These are phyloP conservation scores for Drosophila arawakana DNA, from an alignment of 1,140 invertebrate genomes.

Conservation along the genomic window DNA sequence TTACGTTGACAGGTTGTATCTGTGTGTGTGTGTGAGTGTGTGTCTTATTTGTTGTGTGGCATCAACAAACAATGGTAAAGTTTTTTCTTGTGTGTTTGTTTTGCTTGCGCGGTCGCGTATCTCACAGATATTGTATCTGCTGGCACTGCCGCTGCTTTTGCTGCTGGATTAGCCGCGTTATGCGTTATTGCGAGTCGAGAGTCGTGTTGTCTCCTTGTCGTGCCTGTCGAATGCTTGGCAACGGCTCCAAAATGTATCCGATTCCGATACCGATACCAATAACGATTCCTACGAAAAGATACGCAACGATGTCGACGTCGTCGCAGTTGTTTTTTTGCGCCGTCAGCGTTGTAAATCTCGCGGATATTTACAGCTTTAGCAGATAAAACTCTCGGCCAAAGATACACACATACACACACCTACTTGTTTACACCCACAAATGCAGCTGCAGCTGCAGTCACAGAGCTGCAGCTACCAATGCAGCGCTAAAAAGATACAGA, in stretches of 20 bases:
- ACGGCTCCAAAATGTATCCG: slow-evolving; percentile 30
- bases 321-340: slow-evolving; percentile 30
- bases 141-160: slow-evolving; percentile 16
- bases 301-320: slow-evolving; percentile 34
- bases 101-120: slow-evolving; percentile 18
- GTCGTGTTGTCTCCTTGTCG: slow-evolving; percentile 53
- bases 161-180: slow-evolving; percentile 24
- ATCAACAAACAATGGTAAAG: background rate
- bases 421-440: slow-evolving; percentile 48
- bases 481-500: slow-evolving; percentile 7
- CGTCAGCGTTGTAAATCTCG: slow-evolving; percentile 76
- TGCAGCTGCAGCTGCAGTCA: slow-evolving; percentile 16
- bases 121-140: slow-evolving; percentile 33
- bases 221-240: slow-evolving; percentile 55
- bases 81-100: background rate
- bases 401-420: slow-evolving; percentile 3
- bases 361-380: slow-evolving; percentile 79
- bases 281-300: slow-evolving; percentile 58
- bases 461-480: background rate
- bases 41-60: slow-evolving; percentile 7
- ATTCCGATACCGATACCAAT: slow-evolving; percentile 28
- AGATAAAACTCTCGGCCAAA: slow-evolving; percentile 60
- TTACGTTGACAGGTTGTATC: slow-evolving; percentile 69
- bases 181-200: slow-evolving; percentile 39
- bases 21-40: background rate